Evolutionary conservation across 2,888 invertebrate genomes (phyloP).

Genomic region (Cylloceria caligata): DNA sequence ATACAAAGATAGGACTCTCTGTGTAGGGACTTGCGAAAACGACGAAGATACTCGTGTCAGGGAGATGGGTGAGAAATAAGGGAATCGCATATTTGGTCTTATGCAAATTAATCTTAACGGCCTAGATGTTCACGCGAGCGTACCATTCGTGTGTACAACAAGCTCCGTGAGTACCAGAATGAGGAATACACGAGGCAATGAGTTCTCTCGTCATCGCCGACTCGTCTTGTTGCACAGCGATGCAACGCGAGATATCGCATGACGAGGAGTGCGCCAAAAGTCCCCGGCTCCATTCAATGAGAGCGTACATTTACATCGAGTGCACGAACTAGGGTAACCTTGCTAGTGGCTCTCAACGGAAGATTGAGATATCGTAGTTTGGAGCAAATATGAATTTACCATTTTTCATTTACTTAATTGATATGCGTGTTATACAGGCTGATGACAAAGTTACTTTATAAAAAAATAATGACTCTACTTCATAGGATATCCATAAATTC

Average conservation of each 20-base stretch:
- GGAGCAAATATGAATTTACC: background rate
- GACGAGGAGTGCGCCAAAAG: conserved; percentile 8
- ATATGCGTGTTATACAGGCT: too few species aligned
- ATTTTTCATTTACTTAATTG: background rate
- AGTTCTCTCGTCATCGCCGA: conserved; percentile 24
- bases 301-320: background rate
- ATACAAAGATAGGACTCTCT: background rate
- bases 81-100: conserved; percentile 68
- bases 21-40: background rate
- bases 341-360: background rate
- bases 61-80: conserved; percentile 35
- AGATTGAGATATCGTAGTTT: background rate
- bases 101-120: conserved; percentile 67
- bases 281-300: conserved; percentile 5
- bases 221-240: conserved; percentile 23
- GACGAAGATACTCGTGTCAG: background rate
- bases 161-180: background rate
- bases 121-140: conserved; percentile 70
- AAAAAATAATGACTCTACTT: too few species aligned
- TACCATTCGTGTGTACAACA: conserved; percentile 51
- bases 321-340: background rate
- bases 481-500: too few species aligned
- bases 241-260: conserved; percentile 34
- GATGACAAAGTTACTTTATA: too few species aligned
- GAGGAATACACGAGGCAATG: conserved; percentile 22